Conservation (phyloP, 2,797 vertebrate genomes). For the Masticophis lateralis region DNA sequence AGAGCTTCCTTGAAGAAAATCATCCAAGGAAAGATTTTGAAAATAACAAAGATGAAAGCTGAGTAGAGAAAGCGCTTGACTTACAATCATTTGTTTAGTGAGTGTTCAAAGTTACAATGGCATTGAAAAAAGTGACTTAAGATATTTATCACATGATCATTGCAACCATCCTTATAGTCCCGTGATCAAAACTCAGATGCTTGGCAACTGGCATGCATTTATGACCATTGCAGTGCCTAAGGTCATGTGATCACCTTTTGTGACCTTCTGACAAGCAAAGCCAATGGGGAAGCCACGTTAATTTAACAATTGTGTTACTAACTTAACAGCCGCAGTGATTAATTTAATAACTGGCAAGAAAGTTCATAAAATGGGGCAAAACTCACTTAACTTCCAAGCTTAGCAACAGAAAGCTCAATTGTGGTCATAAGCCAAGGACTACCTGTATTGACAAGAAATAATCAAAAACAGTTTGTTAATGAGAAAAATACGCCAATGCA, state of each 20-base stretch:
- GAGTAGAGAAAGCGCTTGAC: too few species aligned
- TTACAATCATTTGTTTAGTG: too few species aligned
- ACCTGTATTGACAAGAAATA: neutral
- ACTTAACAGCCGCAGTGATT: neutral
- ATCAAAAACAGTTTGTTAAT: neutral
- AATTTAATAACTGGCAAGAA: neutral
- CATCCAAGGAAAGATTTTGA: neutral
- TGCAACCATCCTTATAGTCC: too few species aligned
- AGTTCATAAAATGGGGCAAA: neutral
- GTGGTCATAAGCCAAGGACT: neutral
- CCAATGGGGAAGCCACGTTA: neutral
- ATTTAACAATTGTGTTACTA: too few species aligned
- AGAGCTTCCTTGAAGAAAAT: neutral
- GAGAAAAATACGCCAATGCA: neutral
- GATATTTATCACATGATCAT: too few species aligned
- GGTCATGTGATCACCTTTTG: too few species aligned
- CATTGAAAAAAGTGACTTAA: too few species aligned
- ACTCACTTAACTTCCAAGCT: neutral
- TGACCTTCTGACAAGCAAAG: too few species aligned
- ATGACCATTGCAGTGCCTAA: too few species aligned
- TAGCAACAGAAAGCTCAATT: neutral
- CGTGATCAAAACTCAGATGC: too few species aligned
- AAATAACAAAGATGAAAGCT: neutral
- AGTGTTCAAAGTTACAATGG: too few species aligned
- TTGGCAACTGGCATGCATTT: too few species aligned